Percentiles rank a stretch among this genome's conserved stretches.
phyloP scores from a whole-genome alignment of 2,113 vertebrate genomes.

The Vulpes lagopus region DNA sequence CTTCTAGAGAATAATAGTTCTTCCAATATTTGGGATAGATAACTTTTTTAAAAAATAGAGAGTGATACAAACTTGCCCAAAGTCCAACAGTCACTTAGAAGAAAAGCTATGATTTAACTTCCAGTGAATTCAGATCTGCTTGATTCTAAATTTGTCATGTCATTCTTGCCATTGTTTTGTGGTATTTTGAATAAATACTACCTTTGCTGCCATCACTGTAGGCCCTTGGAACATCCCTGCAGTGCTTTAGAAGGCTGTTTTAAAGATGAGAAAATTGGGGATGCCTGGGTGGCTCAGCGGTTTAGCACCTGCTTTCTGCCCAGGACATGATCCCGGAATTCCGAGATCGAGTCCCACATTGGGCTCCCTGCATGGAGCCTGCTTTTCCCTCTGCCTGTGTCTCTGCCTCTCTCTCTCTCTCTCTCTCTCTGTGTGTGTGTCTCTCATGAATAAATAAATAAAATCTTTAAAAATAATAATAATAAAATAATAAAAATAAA shows the following conservation, averaged over 20 bases:
- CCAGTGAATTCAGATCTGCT: not conserved
- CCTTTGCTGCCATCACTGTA: not conserved
- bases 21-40: not conserved
- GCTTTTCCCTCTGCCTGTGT: not conserved
- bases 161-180: not conserved
- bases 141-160: not conserved
- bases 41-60: not conserved
- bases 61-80: not conserved
- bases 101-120: not conserved
- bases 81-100: not conserved
- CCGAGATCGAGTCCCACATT: not conserved
- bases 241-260: not conserved
- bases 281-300: not conserved
- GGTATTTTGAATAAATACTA: slow-evolving; percentile 11
- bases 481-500: no score
- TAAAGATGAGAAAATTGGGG: not conserved
- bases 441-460: no score
- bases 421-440: no score
- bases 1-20: not conserved
- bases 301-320: not conserved
- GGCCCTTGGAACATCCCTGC: not conserved
- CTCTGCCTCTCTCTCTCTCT: not conserved
- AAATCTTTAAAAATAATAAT: not conserved
- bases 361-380: not conserved
- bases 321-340: not conserved